Evolutionary conservation across 1,140 invertebrate species (phyloP), one percentile per base, ranked within the genome.

Genomic region (Mizuhopecten yessoensis): DNA sequence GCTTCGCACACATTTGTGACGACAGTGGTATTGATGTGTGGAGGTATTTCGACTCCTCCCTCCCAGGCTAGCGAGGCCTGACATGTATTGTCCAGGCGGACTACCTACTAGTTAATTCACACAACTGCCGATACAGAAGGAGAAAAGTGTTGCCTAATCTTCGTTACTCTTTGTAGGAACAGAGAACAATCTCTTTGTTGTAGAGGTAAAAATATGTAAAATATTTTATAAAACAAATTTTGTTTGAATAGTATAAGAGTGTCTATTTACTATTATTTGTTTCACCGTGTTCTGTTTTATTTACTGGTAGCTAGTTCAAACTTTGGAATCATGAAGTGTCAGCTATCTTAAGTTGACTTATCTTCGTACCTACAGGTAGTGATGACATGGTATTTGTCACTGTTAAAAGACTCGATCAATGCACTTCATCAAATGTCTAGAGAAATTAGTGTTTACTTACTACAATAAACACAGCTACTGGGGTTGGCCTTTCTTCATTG

Each of bases 401-500:
- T 75, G 57, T 75, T 75, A 75, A 75, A 75, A 75, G n/a, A 75
- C 57, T 75, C 29, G 57, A 75, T 75, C 57, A 29, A 75, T 75
- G n/a, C 29, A 75, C 57, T 75, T 75, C 57, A 75, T 75, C 57
- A 75, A 75, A 29, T 5, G 57, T n/a, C 5, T n/a, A 17, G 57
- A 75, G 23, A 75, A 17, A 75, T 75, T 75, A 75, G 57, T 75
- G 29, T 75, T 75, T 75, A 29, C 57, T 75, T 75, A 75, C 57
- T 1, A 29, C 57, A 13, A 75, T 29, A 29, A 75, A 75, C n/a
- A 75, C 9, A 17, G 3, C 57, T 75, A 29, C 3, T 75, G 23
- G n/a, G 57, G 57, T 29, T n/a, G 57, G 1, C 57, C 57, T 29
- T 75, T 75, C 23, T 75, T 75, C 23, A 23, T 17, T n/a, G 0